Percentiles rank a stretch among this genome's conserved stretches.
These are phyloP conservation scores for Drosophila orena DNA, from an alignment of 1,140 invertebrate genomes.

Conservation along the genomic window DNA sequence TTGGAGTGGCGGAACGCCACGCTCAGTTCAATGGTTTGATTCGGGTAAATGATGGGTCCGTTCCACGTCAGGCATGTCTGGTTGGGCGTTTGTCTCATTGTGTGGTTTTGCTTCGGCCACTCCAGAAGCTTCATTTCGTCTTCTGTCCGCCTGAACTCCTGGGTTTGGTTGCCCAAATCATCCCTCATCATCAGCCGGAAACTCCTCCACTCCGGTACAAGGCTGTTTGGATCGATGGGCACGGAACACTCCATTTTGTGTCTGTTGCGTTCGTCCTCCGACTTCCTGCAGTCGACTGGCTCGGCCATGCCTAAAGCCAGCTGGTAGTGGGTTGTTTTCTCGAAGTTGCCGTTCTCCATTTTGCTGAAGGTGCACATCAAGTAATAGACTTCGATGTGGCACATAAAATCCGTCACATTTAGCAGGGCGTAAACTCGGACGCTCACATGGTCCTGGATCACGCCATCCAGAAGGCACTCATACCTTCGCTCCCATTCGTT, in stretches of 20 bases:
- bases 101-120: not conserved
- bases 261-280: not conserved
- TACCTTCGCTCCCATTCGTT: not conserved
- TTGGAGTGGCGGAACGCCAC: not conserved
- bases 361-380: slow-evolving; percentile 4
- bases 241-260: not conserved
- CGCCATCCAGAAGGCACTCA: not conserved
- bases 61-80: not conserved
- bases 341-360: not conserved
- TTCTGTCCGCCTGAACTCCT: not conserved
- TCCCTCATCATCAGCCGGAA: not conserved
- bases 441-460: accelerated
- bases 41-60: accelerated
- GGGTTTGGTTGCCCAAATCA: not conserved
- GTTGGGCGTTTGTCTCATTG: not conserved
- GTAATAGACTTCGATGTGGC: not conserved
- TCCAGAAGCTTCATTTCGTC: not conserved
- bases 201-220: not conserved
- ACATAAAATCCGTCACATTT: not conserved
- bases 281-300: not conserved
- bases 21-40: not conserved
- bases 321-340: not conserved
- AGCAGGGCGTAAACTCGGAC: not conserved
- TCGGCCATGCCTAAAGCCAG: not conserved
- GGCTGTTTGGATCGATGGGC: not conserved